Evolutionary conservation across 1,140 invertebrate genomes (phyloP), one percentile per base, ranked within the genome.

Genomic region (Drosophila quadrilineata): DNA sequence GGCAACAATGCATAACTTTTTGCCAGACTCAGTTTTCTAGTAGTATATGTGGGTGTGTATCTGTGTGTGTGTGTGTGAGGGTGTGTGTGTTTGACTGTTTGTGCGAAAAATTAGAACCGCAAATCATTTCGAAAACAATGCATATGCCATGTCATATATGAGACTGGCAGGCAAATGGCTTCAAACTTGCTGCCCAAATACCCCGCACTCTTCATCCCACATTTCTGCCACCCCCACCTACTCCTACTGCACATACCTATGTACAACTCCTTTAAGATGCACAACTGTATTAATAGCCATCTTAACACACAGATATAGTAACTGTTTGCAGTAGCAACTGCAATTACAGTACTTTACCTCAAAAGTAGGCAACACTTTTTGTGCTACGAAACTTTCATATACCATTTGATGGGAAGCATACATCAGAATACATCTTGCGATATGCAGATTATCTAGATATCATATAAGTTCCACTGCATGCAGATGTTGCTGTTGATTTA

Each of bases 111-210:
- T 82, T 84, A 70, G 73, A 82, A 56, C 77, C 77, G 77, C 77
- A 82, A 82, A 82, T 82, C 77, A 82, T 82, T 82, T 73, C 71
- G 64, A 77, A 77, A 84, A 82, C 77, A 82, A 82, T 82, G 77
- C 77, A 82, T 82, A 84, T 84, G 77, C 77, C 77, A 77, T 82
- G 77, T 84, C 77, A 84, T 70, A 76, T 28, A 71, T 62, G 71
- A 45, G 49, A n/a, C n/a, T n/a, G n/a, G 46, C 52, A 33, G 53
- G 28, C 45, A 41, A 63, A 63, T 64, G 57, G 54, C 35, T 48
- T n/a, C n/a, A n/a, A n/a, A 48, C 64, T 67, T 56, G 45, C 45
- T 21, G n/a, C 35, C 41, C n/a, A 6, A 5, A n/a, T 31, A 5
- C 19, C 21, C 9, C 24, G 6, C 31, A n/a, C n/a, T 36, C 48